Base-by-base conservation (phyloP, 2,797 vertebrate species). In the Limosa lapponica region DNA sequence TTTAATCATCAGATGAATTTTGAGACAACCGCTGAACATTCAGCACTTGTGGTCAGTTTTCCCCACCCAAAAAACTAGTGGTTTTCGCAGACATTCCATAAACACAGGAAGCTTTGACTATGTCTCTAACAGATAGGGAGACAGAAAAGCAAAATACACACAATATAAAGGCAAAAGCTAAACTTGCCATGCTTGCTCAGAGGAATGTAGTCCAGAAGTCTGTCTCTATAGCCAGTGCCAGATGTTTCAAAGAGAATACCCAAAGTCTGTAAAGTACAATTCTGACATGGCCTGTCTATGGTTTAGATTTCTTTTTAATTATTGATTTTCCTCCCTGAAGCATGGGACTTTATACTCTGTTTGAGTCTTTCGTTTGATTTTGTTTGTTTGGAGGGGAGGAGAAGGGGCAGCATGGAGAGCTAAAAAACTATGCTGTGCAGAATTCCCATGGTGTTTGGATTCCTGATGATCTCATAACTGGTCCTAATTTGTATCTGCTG, bases 11-110 rank as follows among this genome's bases (percentile, higher is more conserved):
- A 70, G 73, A 84, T 96, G 57, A 49, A 82, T 96, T 94, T 89
- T 82, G 78, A 91, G 85, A 86, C 75, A 71, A 67, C 90, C 66
- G 95, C 86, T 90, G 95, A 89, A 92, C 87, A 81, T 89, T 89
- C 81, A 93, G 91, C 86, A 65, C 36, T 95, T 70, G 51, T 59
- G 91, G 86, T 94, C 94, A 92, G 75, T 83, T 81, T 82, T 82
- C 70, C 64, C 82, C 59, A 58, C 83, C 74, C 91, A 64, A 51
- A 95, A 86, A 80, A 25, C 4, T 32, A 69, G 93, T 96, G 85
- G 89, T 58, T 97, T 97, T 88, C 96, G 95, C 94, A 96, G 97
- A 97, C 96, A 96, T 98, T 98, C 97, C 97, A 93, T 82, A 97
- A 97, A 97, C 96, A 96, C 96, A 96, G 95, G 96, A 97, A 97